Evolutionary conservation across 53 echinoderm and acorn worm genomes (phyloP).

Genomic region (Henricia sp.): DNA sequence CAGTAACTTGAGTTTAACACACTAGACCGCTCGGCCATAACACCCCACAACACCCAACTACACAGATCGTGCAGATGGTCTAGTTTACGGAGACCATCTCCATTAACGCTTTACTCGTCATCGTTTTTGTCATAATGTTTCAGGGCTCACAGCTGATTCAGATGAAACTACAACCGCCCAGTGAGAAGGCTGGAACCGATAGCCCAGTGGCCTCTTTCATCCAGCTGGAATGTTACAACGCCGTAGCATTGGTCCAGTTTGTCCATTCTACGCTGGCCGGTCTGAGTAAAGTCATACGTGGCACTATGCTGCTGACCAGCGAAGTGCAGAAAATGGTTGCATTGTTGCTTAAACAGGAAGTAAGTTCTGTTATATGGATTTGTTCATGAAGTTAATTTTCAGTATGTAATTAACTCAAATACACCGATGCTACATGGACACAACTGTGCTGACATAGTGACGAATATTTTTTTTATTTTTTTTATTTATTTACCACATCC

Average conservation of each 20-base stretch:
- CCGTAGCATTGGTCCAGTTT: conserved; percentile 89
- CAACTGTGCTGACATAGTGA: no score
- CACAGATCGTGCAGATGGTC: no score
- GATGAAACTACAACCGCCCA: conserved; percentile 81
- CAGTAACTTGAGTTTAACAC: no score
- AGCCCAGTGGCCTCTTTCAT: conserved; percentile 92
- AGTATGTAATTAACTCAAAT: no score
- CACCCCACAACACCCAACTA: no score
- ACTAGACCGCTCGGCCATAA: no score
- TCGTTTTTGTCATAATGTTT: no score
- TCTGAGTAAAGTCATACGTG: conserved; percentile 95
- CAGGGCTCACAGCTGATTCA: conserved; percentile 93
- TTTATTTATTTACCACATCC: no score
- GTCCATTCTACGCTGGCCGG: conserved; percentile 97
- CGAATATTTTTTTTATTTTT: no score
- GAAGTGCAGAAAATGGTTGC: conserved; percentile 89
- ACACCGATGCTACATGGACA: no score
- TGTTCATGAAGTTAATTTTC: background rate
- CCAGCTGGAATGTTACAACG: conserved; percentile 91
- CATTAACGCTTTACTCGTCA: no score
- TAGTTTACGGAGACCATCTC: no score
- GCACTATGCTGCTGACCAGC: conserved; percentile 87
- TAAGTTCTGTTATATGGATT: background rate
- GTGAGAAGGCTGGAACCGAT: conserved; percentile 77
- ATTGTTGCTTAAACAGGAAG: conserved; percentile 90